phyloP scores from a whole-genome alignment of 2,113 vertebrate species.

The Blennius ocellaris region DNA sequence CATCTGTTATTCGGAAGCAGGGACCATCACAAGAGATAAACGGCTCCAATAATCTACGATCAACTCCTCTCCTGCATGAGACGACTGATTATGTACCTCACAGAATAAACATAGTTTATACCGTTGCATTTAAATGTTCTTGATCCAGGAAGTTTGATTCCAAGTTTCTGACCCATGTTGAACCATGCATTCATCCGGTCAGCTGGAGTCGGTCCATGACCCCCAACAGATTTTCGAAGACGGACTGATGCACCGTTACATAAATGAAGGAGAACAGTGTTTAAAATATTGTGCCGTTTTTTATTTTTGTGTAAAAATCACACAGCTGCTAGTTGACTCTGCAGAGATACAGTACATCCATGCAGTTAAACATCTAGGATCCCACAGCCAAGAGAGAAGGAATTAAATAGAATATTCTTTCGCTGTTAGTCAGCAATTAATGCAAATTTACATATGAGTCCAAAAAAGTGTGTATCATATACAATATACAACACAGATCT shows the following conservation, averaged over 20 bases:
- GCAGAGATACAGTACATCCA: slow-evolving; percentile 91
- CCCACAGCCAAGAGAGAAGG: slow-evolving; percentile 93
- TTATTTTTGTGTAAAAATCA: slow-evolving; percentile 98
- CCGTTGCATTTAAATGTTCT: no score
- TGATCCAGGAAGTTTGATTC: no score
- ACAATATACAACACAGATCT: slow-evolving; percentile 92
- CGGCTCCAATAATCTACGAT: no score
- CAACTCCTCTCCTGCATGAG: no score
- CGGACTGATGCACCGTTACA: background rate
- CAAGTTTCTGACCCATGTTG: no score
- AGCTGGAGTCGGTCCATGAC: no score
- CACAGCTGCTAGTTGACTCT: slow-evolving; percentile 94
- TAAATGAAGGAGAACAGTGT: slow-evolving; percentile 61
- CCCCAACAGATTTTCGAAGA: no score
- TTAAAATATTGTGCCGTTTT: slow-evolving; percentile 95
- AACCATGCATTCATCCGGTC: no score
- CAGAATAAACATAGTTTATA: no score
- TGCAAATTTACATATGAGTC: slow-evolving; percentile 95
- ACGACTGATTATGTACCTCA: no score
- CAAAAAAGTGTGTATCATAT: slow-evolving; percentile 91
- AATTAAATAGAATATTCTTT: slow-evolving; percentile 92
- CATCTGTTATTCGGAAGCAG: background rate
- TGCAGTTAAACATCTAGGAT: slow-evolving; percentile 94
- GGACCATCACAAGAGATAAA: no score
- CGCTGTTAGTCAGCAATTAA: slow-evolving; percentile 96